phyloP scores from a whole-genome alignment of 2,888 invertebrate genomes.

The Alviniconcha strummeri region DNA sequence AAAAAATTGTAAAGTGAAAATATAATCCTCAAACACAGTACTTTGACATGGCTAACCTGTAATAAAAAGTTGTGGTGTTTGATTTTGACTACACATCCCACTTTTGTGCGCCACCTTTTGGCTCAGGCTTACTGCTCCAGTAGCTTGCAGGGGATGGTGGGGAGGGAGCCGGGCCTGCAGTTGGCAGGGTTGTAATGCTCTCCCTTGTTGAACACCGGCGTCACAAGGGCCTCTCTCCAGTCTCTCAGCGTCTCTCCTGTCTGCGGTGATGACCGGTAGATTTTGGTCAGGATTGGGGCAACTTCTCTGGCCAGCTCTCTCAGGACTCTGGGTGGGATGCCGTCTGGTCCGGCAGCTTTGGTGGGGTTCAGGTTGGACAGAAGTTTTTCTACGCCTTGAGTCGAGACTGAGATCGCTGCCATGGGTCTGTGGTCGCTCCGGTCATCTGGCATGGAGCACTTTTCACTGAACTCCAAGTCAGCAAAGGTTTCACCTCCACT shows the following conservation, averaged over 20 bases:
- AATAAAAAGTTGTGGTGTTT: too few relatives aligned
- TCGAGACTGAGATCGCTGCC: not conserved
- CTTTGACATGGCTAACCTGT: too few relatives aligned
- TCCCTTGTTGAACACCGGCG: conserved; percentile 26
- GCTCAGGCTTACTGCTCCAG: conserved; percentile 26
- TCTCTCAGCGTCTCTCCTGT: conserved; percentile 27
- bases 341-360: conserved; percentile 42
- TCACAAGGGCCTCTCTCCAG: conserved; percentile 37
- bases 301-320: conserved; percentile 35
- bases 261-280: conserved; percentile 32
- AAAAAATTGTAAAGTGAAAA: too few relatives aligned
- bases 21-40: too few relatives aligned
- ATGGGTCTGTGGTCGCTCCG: not conserved
- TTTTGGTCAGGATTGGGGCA: conserved; percentile 29
- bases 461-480: not conserved
- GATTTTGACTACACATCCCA: too few relatives aligned
- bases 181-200: conserved; percentile 31
- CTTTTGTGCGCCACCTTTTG: too few relatives aligned
- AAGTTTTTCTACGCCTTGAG: conserved; percentile 9
- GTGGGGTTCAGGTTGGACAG: conserved; percentile 33
- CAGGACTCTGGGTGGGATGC: conserved; percentile 32
- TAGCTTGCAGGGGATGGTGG: conserved; percentile 35
- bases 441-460: not conserved
- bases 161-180: conserved; percentile 38
- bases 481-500: not conserved